phyloP scores from a whole-genome alignment of 2,797 vertebrate genomes.

The Delichon dasypus region DNA sequence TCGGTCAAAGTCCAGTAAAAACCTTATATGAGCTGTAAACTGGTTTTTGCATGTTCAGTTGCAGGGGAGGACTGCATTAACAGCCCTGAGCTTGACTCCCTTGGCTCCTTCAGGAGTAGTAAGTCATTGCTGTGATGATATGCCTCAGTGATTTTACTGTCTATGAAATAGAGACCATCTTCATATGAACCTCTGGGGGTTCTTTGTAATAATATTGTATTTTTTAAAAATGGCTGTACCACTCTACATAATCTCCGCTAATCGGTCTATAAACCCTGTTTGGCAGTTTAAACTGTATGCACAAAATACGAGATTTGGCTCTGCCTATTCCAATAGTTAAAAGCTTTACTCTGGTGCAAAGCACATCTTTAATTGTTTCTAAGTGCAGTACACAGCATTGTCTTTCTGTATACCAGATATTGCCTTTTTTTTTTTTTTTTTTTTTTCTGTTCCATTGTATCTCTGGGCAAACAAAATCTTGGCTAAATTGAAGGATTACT shows the following conservation, averaged over 20 bases:
- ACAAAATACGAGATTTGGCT: conserved; percentile 36
- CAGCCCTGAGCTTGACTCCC: conserved; percentile 46
- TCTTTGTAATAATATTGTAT: conserved; percentile 70
- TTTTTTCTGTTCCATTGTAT: background rate
- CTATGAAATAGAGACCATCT: conserved; percentile 68
- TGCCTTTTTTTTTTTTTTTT: background rate
- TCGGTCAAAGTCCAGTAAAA: background rate
- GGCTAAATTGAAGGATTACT: conserved; percentile 60
- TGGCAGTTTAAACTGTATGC: conserved; percentile 51
- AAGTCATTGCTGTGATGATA: conserved; percentile 70
- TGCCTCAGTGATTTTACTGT: conserved; percentile 71
- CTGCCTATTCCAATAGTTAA: conserved; percentile 27
- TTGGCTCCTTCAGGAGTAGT: conserved; percentile 60
- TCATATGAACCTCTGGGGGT: conserved; percentile 63
- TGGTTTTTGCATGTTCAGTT: background rate
- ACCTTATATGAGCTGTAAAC: background rate
- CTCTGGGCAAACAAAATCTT: conserved; percentile 59
- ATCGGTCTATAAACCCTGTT: conserved; percentile 54
- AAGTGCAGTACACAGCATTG: conserved; percentile 8
- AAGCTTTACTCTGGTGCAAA: conserved; percentile 4
- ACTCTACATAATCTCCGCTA: conserved; percentile 35
- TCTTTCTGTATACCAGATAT: conserved; percentile 24
- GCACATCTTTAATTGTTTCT: conserved; percentile 30
- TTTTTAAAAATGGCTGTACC: conserved; percentile 36
- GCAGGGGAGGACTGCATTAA: conserved; percentile 7